Base-by-base conservation (phyloP, 2,888 invertebrate genomes). In the Myathropa florea region DNA sequence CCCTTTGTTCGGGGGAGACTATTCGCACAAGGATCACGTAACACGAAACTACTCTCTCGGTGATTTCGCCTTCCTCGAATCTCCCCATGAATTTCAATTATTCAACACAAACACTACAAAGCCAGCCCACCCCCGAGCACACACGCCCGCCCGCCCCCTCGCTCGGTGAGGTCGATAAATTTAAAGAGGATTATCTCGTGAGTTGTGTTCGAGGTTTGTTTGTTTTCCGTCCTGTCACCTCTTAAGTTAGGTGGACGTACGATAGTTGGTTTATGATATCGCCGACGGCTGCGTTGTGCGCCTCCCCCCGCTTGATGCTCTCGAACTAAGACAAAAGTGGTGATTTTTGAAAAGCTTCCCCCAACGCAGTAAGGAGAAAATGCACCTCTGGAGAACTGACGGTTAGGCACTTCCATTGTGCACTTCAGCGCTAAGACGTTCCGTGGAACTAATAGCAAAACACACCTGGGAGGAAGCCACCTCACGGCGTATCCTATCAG, bases 11-110 rank as follows among this genome's bases (percentile, higher is more conserved):
- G 46, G 46, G 18, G 46, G 18, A n/a, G 46, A 46, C 46, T 18
- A 63, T 80, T 85, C 77, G 55, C 64, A 85, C 67, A 68, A 81
- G 59, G 64, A 81, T 85, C 85, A 85, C 85, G 85, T 81, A 85
- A 36, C 57, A 71, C 64, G 18, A 68, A 71, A 85, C 77, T 81
- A 77, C 72, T 68, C 63, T 70, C 61, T 64, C 28, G 24, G 67
- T 73, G 73, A 73, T 67, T 72, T 60, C 79, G 65, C 60, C 39
- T 61, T 53, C 65, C 21, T 64, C 57, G 65, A 53, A 30, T 46
- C 68, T 39, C 14, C 61, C 53, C 80, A 59, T 80, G 79, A 80
- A 72, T 80, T 80, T 75, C 70, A 81, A 75, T 81, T 75, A 86
- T 77, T 73, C 77, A 77, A 64, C 70, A 65, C 61, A 71, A 72